phyloP scores from a whole-genome alignment of 2,888 invertebrate genomes.

The Graphium colonna region DNA sequence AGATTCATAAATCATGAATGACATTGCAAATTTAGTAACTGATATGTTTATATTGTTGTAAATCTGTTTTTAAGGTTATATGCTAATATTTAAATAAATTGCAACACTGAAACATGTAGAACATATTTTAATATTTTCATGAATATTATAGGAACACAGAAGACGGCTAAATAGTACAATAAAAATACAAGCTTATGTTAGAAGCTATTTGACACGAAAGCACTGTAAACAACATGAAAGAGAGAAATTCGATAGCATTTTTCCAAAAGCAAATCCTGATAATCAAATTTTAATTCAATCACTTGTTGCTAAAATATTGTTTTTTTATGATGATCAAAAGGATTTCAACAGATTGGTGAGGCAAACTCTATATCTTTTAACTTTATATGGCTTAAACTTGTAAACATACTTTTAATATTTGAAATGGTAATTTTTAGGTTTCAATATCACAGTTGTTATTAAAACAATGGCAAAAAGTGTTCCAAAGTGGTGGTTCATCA shows the following conservation, averaged over 20 bases:
- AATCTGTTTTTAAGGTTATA: neutral
- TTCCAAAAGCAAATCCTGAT: slow-evolving; percentile 64
- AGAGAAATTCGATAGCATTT: slow-evolving; percentile 83
- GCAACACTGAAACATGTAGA: neutral
- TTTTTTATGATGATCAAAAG: slow-evolving; percentile 85
- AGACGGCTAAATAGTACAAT: slow-evolving; percentile 87
- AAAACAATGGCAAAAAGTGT: slow-evolving; percentile 70
- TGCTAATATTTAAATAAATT: neutral
- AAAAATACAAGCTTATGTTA: slow-evolving; percentile 89
- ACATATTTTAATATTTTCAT: neutral
- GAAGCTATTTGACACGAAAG: slow-evolving; percentile 87
- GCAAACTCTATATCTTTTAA: neutral
- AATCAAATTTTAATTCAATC: slow-evolving; percentile 73
- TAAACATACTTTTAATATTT: slow-evolving; percentile 3
- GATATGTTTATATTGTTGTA: neutral
- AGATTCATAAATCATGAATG: slow-evolving; percentile 7
- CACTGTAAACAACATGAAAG: slow-evolving; percentile 84
- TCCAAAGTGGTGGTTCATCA: slow-evolving; percentile 50
- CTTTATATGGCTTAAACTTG: too few species aligned
- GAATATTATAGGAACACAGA: slow-evolving; percentile 81
- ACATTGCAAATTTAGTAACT: slow-evolving; percentile 7
- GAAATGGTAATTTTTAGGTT: slow-evolving; percentile 52
- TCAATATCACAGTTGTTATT: slow-evolving; percentile 77
- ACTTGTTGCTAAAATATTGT: slow-evolving; percentile 84
- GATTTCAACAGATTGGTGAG: slow-evolving; percentile 79